Evolutionary conservation across 1,140 invertebrate species (phyloP), one percentile per base, ranked within the genome.

Genomic region (Drosophila burlai): DNA sequence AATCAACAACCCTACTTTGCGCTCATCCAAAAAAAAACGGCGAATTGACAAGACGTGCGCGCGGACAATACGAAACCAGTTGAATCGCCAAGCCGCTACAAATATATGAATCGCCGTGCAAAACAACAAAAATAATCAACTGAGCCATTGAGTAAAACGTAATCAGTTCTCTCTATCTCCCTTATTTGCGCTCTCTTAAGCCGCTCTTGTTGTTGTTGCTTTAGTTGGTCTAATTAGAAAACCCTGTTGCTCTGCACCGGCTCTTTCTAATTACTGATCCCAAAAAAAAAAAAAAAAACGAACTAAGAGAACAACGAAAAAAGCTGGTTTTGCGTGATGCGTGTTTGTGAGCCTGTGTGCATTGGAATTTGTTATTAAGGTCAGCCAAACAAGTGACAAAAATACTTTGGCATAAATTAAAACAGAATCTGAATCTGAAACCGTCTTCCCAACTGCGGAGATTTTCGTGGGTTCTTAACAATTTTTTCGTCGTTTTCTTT

Each of bases 351-450:
- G 63, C 66, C 54, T 72, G 54, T 82, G 71, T 90, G 81, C 76
- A 90, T 85, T 84, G 86, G 85, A 90, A 82, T 85, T 80, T 82
- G 79, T 80, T 90, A 90, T 90, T 90, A 90, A 85, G 85, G 85
- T 85, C 85, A 81, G 49, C 85, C 36, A n/a, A 89, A 85, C 85
- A 85, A 90, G 85, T 90, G 85, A 90, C 71, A 80, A 79, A 64
- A 71, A 85, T 81, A 82, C 72, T 73, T 57, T 66, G 63, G 74
- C 75, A 84, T 84, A 84, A 90, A 82, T 82, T 85, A 82, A 76
- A 81, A 65, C 46, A 66, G 42, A 46, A 52, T 74, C 42, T 34
- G 75, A 60, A 61, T 49, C 63, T 9, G 21, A 66, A 58, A 49
- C 49, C 61, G 58, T 81, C 46, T 66, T 46, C 68, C 65, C 76